Base-by-base conservation (phyloP, 2,888 invertebrate species). In the Chrysomela aeneicollis region DNA sequence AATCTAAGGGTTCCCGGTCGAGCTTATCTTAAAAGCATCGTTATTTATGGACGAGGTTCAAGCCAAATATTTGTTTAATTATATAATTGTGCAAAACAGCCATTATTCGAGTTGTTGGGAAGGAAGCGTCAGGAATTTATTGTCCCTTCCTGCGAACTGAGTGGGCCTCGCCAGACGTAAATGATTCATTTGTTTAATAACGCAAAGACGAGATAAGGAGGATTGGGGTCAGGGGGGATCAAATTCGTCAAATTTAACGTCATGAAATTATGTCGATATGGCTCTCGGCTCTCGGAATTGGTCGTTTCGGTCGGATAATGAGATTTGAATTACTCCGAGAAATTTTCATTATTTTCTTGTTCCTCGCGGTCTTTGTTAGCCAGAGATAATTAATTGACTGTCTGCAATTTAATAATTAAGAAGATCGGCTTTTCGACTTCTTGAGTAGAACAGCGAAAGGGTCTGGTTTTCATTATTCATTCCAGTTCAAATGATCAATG, bases 151-250 rank as follows among this genome's bases (percentile, higher is more conserved):
- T 54, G 32, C 32, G 17, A 15, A 61, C 42, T 46, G 18, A 61
- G 55, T 35, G 37, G 46, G 61, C 47, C 37, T 17, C 32, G 37
- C 51, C 32, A 26, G 47, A 49, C 49, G 49, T 49, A 50, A 59
- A 61, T 61, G 55, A 61, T 61, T 61, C 54, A 61, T 61, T 50
- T 61, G 61, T 61, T 61, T 55, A 57, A 57, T 47, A 57, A 22
- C 46, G 26, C 46, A 1, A 10, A 19, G 49, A 49, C 42, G 55
- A 42, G 55, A 55, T 55, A 55, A 55, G 55, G 42, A n/a, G 21
- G 5, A 42, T 22, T 54, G 15, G 6, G 22, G 55, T 17, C 26
- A 8, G 18, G n/a, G 17, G 30, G 12, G 22, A 47, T 46, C 26
- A 22, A 57, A 57, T 57, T 42, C 57, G 46, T 57, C 57, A 46